Evolutionary conservation across 2,888 invertebrate species (phyloP).

Genomic region (Archips crataeganus): DNA sequence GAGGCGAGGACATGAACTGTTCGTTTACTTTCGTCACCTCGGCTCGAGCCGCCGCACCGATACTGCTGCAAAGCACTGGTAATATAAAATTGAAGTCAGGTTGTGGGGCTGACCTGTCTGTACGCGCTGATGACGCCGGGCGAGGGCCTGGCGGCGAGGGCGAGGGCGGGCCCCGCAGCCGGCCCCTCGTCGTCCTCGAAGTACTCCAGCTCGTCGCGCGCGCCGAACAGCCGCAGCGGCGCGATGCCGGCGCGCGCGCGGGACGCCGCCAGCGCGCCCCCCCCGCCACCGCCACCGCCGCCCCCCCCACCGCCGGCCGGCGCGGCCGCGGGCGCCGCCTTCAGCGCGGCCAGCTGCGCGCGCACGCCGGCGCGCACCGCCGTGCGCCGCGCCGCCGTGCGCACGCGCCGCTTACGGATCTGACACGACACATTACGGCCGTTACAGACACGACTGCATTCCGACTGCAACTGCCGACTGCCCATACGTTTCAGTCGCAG

Average conservation of each 20-base stretch:
- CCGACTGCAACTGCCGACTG: no score
- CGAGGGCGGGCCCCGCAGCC: constrained; percentile 51
- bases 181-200: constrained; percentile 84
- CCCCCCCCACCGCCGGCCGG: constrained; percentile 9
- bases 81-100: not conserved
- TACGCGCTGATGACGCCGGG: constrained; percentile 73
- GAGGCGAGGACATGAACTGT: no score
- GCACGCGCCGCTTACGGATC: constrained; percentile 59
- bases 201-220: constrained; percentile 89
- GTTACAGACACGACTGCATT: no score
- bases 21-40: no score
- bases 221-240: constrained; percentile 86
- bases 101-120: constrained; percentile 63
- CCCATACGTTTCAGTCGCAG: no score
- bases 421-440: not conserved
- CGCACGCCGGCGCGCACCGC: constrained; percentile 74
- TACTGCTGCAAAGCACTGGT: no score
- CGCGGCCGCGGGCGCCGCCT: constrained; percentile 19
- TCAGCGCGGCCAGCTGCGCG: constrained; percentile 60
- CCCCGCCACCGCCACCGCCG: constrained; percentile 24
- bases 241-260: constrained; percentile 56
- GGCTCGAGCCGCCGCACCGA: no score
- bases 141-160: constrained; percentile 76
- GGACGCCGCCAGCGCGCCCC: constrained; percentile 27
- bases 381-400: constrained; percentile 75